Percentiles rank a stretch among this genome's conserved stretches.
These are phyloP conservation scores for Trochalopteron elliotii DNA, from an alignment of 2,113 vertebrate species.

Conservation along the genomic window DNA sequence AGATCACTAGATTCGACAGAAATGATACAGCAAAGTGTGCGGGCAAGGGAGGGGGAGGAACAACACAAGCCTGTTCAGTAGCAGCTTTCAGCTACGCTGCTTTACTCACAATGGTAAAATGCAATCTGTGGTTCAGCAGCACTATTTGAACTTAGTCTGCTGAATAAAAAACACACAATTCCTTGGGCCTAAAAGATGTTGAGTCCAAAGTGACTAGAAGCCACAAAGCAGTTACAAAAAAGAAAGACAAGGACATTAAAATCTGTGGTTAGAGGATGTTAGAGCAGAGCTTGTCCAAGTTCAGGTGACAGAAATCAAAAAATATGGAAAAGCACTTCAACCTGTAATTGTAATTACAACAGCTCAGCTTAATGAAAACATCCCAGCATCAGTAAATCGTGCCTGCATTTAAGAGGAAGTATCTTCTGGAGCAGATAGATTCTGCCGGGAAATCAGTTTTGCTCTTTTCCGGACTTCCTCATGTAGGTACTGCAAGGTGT, in stretches of 20 bases:
- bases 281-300: neutral
- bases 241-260: neutral
- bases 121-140: neutral
- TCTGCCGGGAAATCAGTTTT: neutral
- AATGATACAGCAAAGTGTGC: neutral
- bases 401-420: neutral
- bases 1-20: neutral
- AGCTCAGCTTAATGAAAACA: neutral
- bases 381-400: neutral
- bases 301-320: neutral
- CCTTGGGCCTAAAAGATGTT: neutral
- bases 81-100: neutral
- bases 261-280: neutral
- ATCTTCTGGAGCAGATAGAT: neutral
- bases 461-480: neutral
- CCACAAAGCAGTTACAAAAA: neutral
- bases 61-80: neutral
- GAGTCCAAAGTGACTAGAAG: neutral
- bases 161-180: neutral
- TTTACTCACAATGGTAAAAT: neutral
- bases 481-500: constrained; percentile 8
- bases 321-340: neutral
- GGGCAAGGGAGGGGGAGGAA: neutral
- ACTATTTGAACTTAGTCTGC: neutral
- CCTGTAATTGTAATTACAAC: neutral